Base-by-base conservation (phyloP, 2,797 vertebrate species). In the Myoxocephalus aenaeus region DNA sequence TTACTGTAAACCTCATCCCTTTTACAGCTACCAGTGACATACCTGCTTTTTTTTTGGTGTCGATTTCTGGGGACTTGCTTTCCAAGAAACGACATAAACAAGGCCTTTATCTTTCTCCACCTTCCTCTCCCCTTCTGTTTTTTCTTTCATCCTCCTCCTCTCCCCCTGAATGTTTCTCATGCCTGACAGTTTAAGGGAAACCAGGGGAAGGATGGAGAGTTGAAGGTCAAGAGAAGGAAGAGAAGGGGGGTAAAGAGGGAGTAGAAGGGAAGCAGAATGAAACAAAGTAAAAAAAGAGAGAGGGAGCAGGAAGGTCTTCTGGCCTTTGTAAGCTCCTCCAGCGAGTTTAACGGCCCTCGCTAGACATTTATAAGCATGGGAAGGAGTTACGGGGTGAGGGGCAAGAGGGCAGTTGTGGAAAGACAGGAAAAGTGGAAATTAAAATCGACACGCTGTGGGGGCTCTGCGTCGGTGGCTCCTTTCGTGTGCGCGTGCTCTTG, bases 321-420 rank as follows among this genome's bases (percentile, higher is more conserved):
- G 90, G 86, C 76, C 90, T 90, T 93, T 92, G 86, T 87, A 83
- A 87, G 85, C 84, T 90, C 83, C 75, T 75, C 81, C 84, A 87
- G 86, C 84, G 85, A 72, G 83, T 91, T 91, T 90, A 90, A 90
- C 81, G 86, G 86, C 86, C 71, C 70, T 85, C 48, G 5, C 77
- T 70, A 84, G 90, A 93, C 91, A 84, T 94, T 92, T 92, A 92
- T 87, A 88, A 92, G 90, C 84, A 86, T 58, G 78, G 64, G 86
- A 82, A 84, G 81, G 83, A 84, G 85, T 68, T 75, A 81, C 65
- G 1, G 76, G 66, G 80, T 83, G 75, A 58, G 79, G 69, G 76
- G 75, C 57, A 68, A 75, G 70, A 78, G 73, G 77, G 72, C 64
- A 81, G 76, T 77, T 73, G 73, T 80, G 77, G 77, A 87, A 81